phyloP scores from a whole-genome alignment of 2,888 invertebrate species.

The Argyra leucocephala region DNA sequence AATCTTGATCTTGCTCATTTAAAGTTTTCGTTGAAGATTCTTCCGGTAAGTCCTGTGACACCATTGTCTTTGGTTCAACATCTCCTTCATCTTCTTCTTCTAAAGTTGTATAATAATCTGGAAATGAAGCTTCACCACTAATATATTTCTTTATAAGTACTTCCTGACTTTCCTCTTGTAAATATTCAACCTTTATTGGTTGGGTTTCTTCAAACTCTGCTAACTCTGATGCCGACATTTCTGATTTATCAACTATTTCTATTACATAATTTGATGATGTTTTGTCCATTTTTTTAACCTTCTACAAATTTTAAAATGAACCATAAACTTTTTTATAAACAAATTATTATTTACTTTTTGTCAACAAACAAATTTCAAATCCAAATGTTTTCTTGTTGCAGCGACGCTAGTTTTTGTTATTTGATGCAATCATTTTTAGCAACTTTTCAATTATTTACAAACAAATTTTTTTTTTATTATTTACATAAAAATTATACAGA shows the following conservation, averaged over 20 bases:
- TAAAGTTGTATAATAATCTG: constrained; percentile 49
- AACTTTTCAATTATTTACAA: too few species aligned
- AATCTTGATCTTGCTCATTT: constrained; percentile 11
- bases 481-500: too few species aligned
- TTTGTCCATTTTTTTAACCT: not conserved
- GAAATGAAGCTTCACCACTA: constrained; percentile 61
- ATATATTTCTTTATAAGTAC: constrained; percentile 59
- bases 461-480: too few species aligned
- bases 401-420: too few species aligned
- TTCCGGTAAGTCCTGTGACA: not conserved
- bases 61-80: constrained; percentile 19
- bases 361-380: too few species aligned
- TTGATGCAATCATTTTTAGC: too few species aligned
- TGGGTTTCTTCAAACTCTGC: constrained; percentile 37
- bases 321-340: too few species aligned
- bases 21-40: constrained; percentile 7
- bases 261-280: not conserved
- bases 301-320: too few species aligned
- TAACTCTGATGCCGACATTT: constrained; percentile 28
- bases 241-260: not conserved
- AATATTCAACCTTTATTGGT: constrained; percentile 28
- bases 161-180: constrained; percentile 39
- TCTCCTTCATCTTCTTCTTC: constrained; percentile 46
- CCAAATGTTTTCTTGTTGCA: too few species aligned
- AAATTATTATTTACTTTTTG: too few species aligned